Base-by-base conservation (phyloP, 2,888 invertebrate genomes). In the Acutogordius australiensis region DNA sequence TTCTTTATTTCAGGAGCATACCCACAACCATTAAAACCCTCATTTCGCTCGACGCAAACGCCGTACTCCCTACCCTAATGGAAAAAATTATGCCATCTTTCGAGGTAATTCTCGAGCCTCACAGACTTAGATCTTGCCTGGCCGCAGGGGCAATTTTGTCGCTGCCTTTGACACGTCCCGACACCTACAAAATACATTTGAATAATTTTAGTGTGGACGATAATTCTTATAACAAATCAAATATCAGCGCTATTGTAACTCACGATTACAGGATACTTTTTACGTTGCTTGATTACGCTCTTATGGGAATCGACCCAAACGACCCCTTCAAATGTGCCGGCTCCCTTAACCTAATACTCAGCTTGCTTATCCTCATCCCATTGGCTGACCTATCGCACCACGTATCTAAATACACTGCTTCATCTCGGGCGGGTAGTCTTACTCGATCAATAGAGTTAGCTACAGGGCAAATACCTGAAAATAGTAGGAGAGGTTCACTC, bases 61-160 rank as follows among this genome's bases (percentile, higher is more conserved):
- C 26, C 4, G 23, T 51, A 4, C 13, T 51, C 8, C 51, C 51
- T 21, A 4, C 51, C 23, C 51, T 51, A 8, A 51, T 51, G 51
- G 51, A n/a, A 37, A 68, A 72, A 61, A 75, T 86, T 61, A 81
- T 81, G 68, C 77, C 79, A 1, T 80, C 84, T 0, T 72, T 88
- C 67, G 83, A 84, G 66, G 83, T 83, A 1, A 70, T 86, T 37
- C 85, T 83, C 0, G 87, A 90, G 70, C 87, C 88, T 0, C 84
- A 87, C 68, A 80, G 68, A 4, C 64, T 68, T 26, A 51, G 51
- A 51, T 51, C 51, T 8, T 51, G 51, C 23, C 23, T 51, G 23
- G 51, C 51, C 23, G 51, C 23, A 26, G 51, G 18, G 4, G 8
- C 51, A 4, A 26, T 51, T 23, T 23, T 51, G 23, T 13, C n/a